Conservation (phyloP, 1,140 invertebrate genomes). For the Bursaphelenchus mucronatus region DNA sequence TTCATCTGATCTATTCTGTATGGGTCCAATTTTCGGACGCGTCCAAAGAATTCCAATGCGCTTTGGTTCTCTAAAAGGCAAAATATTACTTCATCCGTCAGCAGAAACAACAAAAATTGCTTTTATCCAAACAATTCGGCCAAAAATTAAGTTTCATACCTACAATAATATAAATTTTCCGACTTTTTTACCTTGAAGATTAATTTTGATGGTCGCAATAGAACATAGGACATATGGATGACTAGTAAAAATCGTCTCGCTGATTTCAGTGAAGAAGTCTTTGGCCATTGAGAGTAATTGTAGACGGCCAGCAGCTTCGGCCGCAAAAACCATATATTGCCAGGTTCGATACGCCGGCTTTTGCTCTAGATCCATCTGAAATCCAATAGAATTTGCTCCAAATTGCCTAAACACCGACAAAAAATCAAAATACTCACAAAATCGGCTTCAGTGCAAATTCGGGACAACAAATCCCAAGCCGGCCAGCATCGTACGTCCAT, state of each 20-base stretch:
- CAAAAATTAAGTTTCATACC: slow-evolving; percentile 22
- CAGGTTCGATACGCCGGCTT: slow-evolving; percentile 24
- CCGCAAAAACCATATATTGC: slow-evolving; percentile 39
- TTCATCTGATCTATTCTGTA: slow-evolving; percentile 53
- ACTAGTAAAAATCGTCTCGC: slow-evolving; percentile 23
- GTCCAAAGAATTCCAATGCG: slow-evolving; percentile 47
- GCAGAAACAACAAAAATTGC: too few relatives aligned
- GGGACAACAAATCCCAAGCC: slow-evolving; percentile 37
- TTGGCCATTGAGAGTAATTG: slow-evolving; percentile 42
- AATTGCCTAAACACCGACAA: slow-evolving; percentile 4
- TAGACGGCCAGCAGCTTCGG: slow-evolving; percentile 37
- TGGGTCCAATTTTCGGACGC: slow-evolving; percentile 47
- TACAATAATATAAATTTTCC: slow-evolving; percentile 25
- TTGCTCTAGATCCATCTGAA: slow-evolving; percentile 39
- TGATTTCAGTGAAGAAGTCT: slow-evolving; percentile 31
- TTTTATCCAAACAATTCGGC: too few relatives aligned
- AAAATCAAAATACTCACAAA: slow-evolving; percentile 27
- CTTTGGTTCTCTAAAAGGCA: slow-evolving; percentile 46
- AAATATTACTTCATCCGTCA: neutral
- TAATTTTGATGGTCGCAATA: slow-evolving; percentile 37
- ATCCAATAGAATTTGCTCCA: slow-evolving; percentile 6
- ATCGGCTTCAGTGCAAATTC: slow-evolving; percentile 35
- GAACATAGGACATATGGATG: slow-evolving; percentile 43
- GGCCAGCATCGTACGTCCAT: slow-evolving; percentile 43
- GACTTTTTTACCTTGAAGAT: slow-evolving; percentile 35